Percentiles rank a stretch among this genome's conserved stretches.
phyloP scores from a whole-genome alignment of 1,140 invertebrate genomes.

The Achroia grisella region DNA sequence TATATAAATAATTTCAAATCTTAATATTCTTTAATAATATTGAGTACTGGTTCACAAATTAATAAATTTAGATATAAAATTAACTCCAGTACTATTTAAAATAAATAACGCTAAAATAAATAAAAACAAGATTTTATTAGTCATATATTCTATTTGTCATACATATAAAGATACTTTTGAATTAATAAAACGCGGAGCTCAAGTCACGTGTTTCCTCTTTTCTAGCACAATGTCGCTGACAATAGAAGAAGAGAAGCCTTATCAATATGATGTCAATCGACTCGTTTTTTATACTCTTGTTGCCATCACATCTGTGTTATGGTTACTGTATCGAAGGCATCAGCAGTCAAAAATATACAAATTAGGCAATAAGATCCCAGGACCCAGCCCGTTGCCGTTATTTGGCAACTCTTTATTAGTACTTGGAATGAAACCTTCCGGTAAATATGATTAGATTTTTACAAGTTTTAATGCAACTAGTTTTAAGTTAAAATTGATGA shows the following conservation, averaged over 20 bases:
- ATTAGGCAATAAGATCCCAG: conserved; percentile 71
- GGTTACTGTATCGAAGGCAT: conserved; percentile 55
- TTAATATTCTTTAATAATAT: no score
- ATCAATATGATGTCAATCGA: conserved; percentile 17
- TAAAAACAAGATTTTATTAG: no score
- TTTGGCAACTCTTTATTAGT: conserved; percentile 76
- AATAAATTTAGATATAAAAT: no score
- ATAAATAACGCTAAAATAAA: no score
- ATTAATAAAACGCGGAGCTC: no score
- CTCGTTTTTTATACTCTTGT: conserved; percentile 44
- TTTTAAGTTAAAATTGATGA: neutral
- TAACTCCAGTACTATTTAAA: no score
- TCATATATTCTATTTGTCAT: no score
- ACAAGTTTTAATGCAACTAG: neutral
- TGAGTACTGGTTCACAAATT: no score
- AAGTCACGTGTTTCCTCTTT: no score
- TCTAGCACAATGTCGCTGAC: conserved; percentile 37
- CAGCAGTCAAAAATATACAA: conserved; percentile 46
- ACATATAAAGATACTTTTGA: no score
- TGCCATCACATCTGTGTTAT: conserved; percentile 33
- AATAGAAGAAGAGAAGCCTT: conserved; percentile 27
- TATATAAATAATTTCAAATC: no score
- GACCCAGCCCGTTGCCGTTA: conserved; percentile 71
- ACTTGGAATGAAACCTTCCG: conserved; percentile 69
- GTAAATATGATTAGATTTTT: conserved; percentile 34